Evolutionary conservation across 2,113 vertebrate genomes (phyloP).

Genomic region (Peucedramus taeniatus): DNA sequence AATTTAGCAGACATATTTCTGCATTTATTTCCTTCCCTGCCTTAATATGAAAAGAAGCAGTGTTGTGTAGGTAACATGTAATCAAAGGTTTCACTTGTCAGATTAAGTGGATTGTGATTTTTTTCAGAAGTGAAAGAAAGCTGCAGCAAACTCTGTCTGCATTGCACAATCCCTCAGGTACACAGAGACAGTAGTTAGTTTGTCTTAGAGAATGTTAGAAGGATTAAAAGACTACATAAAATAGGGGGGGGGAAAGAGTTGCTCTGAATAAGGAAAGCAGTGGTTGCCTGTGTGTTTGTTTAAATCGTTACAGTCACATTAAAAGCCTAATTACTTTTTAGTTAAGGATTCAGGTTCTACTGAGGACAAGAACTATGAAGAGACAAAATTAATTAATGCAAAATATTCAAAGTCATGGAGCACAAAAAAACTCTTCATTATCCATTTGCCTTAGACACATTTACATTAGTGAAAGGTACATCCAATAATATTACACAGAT

Average conservation of each 20-base stretch:
- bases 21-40: conserved; percentile 21
- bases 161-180: not conserved
- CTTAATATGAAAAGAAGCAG: not conserved
- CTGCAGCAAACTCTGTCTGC: not conserved
- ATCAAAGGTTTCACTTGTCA: conserved; percentile 37
- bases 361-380: not conserved
- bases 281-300: not conserved
- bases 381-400: not conserved
- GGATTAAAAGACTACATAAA: not conserved
- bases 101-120: conserved; percentile 13
- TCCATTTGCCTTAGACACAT: not conserved
- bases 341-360: not conserved
- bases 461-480: not conserved
- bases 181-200: not conserved
- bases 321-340: not conserved
- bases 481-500: not conserved
- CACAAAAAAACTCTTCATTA: not conserved
- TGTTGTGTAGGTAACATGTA: not conserved
- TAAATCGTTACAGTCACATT: not conserved
- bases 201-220: not conserved
- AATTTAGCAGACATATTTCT: conserved; percentile 16
- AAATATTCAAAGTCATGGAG: not conserved
- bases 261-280: not conserved
- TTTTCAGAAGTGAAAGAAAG: conserved; percentile 1
- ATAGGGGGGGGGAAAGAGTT: not conserved